A percentile compares a stretch with the other conserved stretches of the same genome.
Conservation (phyloP, 2,888 invertebrate genomes). For the Ecliptopera silaceata region DNA sequence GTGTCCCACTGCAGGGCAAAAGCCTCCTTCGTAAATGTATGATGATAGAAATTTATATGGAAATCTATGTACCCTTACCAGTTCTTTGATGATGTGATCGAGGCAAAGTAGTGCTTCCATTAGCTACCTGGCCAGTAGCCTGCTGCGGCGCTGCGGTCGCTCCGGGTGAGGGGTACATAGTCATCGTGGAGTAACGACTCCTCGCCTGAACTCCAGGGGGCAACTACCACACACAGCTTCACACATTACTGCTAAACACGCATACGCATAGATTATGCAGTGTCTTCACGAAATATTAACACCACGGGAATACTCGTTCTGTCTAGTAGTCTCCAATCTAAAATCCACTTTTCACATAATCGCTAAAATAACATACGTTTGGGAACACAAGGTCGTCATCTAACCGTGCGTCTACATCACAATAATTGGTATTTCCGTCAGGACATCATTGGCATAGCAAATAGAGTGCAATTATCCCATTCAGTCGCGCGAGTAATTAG, state of each 20-base stretch:
- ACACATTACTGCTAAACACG: constrained; percentile 67
- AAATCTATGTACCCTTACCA: constrained; percentile 51
- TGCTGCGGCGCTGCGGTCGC: constrained; percentile 76
- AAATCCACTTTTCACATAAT: constrained; percentile 51
- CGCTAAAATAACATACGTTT: constrained; percentile 63
- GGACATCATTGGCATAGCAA: constrained; percentile 31
- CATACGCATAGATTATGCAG: constrained; percentile 17
- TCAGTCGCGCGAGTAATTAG: constrained; percentile 34
- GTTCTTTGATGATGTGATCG: constrained; percentile 79
- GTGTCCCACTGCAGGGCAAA: no score
- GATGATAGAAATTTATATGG: no score
- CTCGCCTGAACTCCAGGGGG: constrained; percentile 73
- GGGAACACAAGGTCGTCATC: constrained; percentile 65
- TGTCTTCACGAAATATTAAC: background rate
- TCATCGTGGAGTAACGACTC: constrained; percentile 60
- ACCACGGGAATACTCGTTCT: constrained; percentile 4
- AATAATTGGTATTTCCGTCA: constrained; percentile 38
- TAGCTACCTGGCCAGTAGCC: constrained; percentile 71
- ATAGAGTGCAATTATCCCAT: constrained; percentile 38
- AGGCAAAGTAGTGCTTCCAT: constrained; percentile 77
- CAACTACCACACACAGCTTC: constrained; percentile 66
- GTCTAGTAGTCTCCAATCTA: background rate
- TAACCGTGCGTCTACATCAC: constrained; percentile 40
- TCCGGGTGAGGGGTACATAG: constrained; percentile 74
- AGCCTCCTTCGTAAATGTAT: no score